Evolutionary conservation across 2,888 invertebrate genomes (phyloP).

Genomic region (Drosophila greeni): DNA sequence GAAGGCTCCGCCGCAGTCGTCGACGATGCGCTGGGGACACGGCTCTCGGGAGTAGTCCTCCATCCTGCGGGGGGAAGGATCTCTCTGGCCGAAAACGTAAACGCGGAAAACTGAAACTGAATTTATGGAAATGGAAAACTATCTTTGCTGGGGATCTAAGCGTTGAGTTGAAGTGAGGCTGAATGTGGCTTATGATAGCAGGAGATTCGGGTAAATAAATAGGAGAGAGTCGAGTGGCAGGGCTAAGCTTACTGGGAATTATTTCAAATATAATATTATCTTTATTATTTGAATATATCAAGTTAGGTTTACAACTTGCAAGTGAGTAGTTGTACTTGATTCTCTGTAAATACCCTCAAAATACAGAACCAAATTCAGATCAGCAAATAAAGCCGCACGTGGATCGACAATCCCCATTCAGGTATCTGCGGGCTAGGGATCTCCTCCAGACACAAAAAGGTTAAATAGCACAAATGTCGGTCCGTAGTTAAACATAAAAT

Average conservation of each 20-base stretch:
- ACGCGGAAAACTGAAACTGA: slow-evolving; percentile 2
- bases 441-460: slow-evolving; percentile 56
- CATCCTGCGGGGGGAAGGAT: slow-evolving; percentile 80
- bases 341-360: background rate
- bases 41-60: slow-evolving; percentile 97
- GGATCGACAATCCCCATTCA: slow-evolving; percentile 24
- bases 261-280: background rate
- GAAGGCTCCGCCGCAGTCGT: slow-evolving; percentile 99
- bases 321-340: background rate
- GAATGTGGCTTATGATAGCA: background rate
- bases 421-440: slow-evolving; percentile 7
- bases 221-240: background rate
- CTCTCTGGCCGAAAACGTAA: slow-evolving; percentile 7
- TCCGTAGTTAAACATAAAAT: slow-evolving; percentile 65
- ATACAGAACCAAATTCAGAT: slow-evolving; percentile 44
- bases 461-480: slow-evolving; percentile 61
- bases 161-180: background rate
- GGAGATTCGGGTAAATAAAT: background rate
- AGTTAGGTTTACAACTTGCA: slow-evolving; percentile 6
- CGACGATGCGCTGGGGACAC: slow-evolving; percentile 98
- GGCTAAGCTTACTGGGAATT: background rate
- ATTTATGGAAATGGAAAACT: slow-evolving; percentile 12
- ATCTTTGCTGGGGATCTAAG: too few relatives aligned
- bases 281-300: too few relatives aligned
- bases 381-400: slow-evolving; percentile 54